Conservation (phyloP, 2,888 invertebrate species). For the Chouioia cunea region DNA sequence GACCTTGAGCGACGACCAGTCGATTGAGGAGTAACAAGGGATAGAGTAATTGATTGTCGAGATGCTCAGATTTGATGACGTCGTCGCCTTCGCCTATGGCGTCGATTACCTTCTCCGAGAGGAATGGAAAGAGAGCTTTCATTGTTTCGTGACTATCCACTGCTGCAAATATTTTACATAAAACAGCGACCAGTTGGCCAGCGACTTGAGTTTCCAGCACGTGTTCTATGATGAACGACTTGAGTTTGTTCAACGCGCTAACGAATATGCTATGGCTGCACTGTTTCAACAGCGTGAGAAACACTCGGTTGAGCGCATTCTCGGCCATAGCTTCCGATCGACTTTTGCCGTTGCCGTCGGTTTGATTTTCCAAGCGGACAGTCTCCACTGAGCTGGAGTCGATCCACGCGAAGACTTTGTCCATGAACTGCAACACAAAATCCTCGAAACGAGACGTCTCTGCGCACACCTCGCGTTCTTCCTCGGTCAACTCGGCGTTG, state of each 20-base stretch:
- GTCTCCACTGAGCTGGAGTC: slow-evolving; percentile 80
- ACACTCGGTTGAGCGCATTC: slow-evolving; percentile 76
- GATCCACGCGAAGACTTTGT: slow-evolving; percentile 79
- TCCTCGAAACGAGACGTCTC: slow-evolving; percentile 90
- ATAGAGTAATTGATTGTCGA: slow-evolving; percentile 84
- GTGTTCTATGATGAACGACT: slow-evolving; percentile 78
- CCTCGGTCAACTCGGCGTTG: slow-evolving; percentile 79
- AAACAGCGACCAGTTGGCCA: slow-evolving; percentile 82
- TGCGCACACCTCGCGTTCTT: slow-evolving; percentile 81
- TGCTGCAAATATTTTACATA: slow-evolving; percentile 77
- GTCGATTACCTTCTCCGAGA: slow-evolving; percentile 77
- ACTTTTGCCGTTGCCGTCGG: slow-evolving; percentile 71
- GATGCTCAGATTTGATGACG: slow-evolving; percentile 78
- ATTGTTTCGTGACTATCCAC: slow-evolving; percentile 80
- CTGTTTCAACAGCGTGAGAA: slow-evolving; percentile 79
- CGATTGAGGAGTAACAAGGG: slow-evolving; percentile 81
- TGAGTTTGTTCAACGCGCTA: slow-evolving; percentile 81
- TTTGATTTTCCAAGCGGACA: slow-evolving; percentile 73
- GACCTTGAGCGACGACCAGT: slow-evolving; percentile 77
- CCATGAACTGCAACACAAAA: slow-evolving; percentile 87
- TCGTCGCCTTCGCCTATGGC: slow-evolving; percentile 74
- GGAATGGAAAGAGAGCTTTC: slow-evolving; percentile 79
- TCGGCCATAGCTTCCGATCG: slow-evolving; percentile 81
- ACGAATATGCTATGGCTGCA: slow-evolving; percentile 74
- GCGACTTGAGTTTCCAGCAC: slow-evolving; percentile 89